phyloP scores from a whole-genome alignment of 2,888 invertebrate species.

The Lutraria lutraria region DNA sequence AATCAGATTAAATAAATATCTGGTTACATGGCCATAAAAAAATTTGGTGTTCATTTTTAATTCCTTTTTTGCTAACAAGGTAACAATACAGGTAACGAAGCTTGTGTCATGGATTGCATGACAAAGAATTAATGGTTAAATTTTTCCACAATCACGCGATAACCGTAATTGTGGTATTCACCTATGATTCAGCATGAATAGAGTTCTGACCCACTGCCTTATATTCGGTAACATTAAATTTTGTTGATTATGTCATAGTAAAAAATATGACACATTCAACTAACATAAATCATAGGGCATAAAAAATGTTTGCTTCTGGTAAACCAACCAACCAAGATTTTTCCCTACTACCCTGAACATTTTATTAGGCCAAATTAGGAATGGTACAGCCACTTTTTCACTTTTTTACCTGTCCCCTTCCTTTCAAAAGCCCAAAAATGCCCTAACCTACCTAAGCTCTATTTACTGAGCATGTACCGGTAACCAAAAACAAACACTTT shows the following conservation, averaged over 20 bases:
- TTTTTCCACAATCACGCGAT: neutral
- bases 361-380: too few relatives aligned
- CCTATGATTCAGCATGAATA: neutral
- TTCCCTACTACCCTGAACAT: too few relatives aligned
- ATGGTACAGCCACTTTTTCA: too few relatives aligned
- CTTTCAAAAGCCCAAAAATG: too few relatives aligned
- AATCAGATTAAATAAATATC: conserved; percentile 7
- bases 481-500: too few relatives aligned
- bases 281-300: neutral
- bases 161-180: neutral
- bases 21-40: neutral
- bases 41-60: neutral
- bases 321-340: too few relatives aligned
- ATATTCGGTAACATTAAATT: neutral
- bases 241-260: neutral
- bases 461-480: too few relatives aligned
- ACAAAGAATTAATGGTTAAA: neutral
- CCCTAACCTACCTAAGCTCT: too few relatives aligned
- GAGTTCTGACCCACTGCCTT: neutral
- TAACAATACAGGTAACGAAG: neutral
- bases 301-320: too few relatives aligned
- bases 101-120: neutral
- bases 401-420: too few relatives aligned
- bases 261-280: neutral
- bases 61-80: neutral